These are phyloP conservation scores for Epizoanthus ramosus DNA, from an alignment of 92 coral and sea anemone species.

Conservation along the genomic window DNA sequence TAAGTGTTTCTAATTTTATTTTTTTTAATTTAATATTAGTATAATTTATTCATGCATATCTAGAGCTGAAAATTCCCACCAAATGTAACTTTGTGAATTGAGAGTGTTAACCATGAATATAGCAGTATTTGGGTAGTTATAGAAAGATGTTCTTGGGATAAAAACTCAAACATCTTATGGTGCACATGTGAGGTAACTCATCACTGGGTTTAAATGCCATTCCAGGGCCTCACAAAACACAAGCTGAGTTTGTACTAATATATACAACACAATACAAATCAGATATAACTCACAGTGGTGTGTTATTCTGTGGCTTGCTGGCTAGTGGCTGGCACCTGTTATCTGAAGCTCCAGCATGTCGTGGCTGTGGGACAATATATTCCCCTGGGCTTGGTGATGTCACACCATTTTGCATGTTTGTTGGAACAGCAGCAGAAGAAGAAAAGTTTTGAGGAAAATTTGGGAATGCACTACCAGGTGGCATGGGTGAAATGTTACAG, in stretches of 20 bases:
- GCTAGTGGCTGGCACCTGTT: constrained; percentile 59
- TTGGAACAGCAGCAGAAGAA: constrained; percentile 44
- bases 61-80: too few species aligned
- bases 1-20: too few species aligned
- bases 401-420: constrained; percentile 61
- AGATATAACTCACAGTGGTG: constrained; percentile 70
- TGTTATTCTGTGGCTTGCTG: constrained; percentile 61
- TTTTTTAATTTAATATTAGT: too few species aligned
- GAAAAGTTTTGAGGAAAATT: constrained; percentile 37
- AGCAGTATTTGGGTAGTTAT: too few species aligned
- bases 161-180: too few species aligned
- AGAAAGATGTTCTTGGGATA: too few species aligned
- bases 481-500: constrained; percentile 9
- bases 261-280: background rate
- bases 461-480: constrained; percentile 27
- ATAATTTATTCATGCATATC: too few species aligned
- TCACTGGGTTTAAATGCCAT: too few species aligned
- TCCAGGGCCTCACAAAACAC: background rate
- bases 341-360: constrained; percentile 64
- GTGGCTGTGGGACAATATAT: constrained; percentile 76
- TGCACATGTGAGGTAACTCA: too few species aligned
- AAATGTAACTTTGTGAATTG: too few species aligned
- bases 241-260: background rate
- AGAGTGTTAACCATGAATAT: too few species aligned
- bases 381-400: constrained; percentile 55